Conservation (phyloP, 2,797 vertebrate genomes). For the Tarsius wallacei region DNA sequence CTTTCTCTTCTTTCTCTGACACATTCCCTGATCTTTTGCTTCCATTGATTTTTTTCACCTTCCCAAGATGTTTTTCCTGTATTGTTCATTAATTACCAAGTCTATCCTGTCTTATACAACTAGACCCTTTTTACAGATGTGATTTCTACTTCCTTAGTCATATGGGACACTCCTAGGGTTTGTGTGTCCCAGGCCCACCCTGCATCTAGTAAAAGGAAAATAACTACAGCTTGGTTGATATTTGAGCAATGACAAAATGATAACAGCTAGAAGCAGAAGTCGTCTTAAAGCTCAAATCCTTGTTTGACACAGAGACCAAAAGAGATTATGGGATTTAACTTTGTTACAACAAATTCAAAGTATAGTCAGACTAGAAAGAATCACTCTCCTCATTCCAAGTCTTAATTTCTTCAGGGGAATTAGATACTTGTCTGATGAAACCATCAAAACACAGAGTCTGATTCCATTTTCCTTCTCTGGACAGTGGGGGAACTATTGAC, state of each 20-base stretch:
- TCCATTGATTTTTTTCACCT: slow-evolving; percentile 25
- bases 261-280: slow-evolving; percentile 25
- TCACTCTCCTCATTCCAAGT: not conserved
- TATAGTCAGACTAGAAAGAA: not conserved
- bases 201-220: not conserved
- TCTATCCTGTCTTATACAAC: not conserved
- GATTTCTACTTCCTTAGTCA: slow-evolving; percentile 42
- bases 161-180: not conserved
- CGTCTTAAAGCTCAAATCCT: slow-evolving; percentile 53
- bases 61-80: slow-evolving; percentile 7
- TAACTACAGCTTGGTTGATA: not conserved
- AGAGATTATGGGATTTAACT: slow-evolving; percentile 13
- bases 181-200: not conserved
- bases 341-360: slow-evolving; percentile 48
- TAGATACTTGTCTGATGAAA: slow-evolving; percentile 33
- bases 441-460: not conserved
- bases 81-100: not conserved
- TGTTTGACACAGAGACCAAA: slow-evolving; percentile 57
- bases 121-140: slow-evolving; percentile 8
- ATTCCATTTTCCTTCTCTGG: slow-evolving; percentile 23
- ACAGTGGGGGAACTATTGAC: not conserved
- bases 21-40: not conserved
- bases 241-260: slow-evolving; percentile 16
- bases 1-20: slow-evolving; percentile 18
- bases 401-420: not conserved